A percentile compares a stretch with the other conserved stretches of the same genome.
Conservation (phyloP, 2,797 vertebrate genomes). For the Eutrigla gurnardus region DNA sequence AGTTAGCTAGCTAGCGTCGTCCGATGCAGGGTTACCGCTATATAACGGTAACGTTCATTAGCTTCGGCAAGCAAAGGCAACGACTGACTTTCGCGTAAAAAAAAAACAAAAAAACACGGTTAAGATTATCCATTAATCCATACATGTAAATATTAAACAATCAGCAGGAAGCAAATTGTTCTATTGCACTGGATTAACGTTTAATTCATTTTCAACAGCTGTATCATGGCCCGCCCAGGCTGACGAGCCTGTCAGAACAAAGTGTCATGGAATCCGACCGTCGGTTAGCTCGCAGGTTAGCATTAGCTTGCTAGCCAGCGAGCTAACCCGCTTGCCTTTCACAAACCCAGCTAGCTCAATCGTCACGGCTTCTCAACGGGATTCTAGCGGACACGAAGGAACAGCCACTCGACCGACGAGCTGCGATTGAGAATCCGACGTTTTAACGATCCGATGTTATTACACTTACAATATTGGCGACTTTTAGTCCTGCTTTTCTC, state of each 20-base stretch:
- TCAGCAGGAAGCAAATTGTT: fast-evolving
- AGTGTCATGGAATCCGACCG: conserved; percentile 79
- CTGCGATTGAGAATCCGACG: conserved; percentile 1
- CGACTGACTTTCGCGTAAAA: conserved; percentile 44
- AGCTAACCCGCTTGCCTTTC: conserved; percentile 53
- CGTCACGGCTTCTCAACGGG: conserved; percentile 62
- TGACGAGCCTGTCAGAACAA: conserved; percentile 77
- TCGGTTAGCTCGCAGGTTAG: conserved; percentile 58
- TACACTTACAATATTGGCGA: conserved; percentile 82
- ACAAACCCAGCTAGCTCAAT: conserved; percentile 62
- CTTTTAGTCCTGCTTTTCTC: conserved; percentile 79
- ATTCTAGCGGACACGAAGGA: conserved; percentile 53
- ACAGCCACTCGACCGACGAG: conserved; percentile 21
- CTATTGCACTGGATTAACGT: not conserved
- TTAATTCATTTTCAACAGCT: conserved; percentile 48
- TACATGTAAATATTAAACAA: not conserved
- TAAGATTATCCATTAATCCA: not conserved
- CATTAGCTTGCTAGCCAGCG: conserved; percentile 28
- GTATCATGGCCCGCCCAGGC: conserved; percentile 60
- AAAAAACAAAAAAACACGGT: conserved; percentile 15
- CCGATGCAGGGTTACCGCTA: conserved; percentile 26
- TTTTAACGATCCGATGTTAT: not conserved
- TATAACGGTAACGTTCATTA: conserved; percentile 42
- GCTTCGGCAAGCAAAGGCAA: conserved; percentile 67
- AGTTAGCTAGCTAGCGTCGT: conserved; percentile 40